Base-by-base conservation (phyloP, 1,140 invertebrate species). In the Argopecten irradians region DNA sequence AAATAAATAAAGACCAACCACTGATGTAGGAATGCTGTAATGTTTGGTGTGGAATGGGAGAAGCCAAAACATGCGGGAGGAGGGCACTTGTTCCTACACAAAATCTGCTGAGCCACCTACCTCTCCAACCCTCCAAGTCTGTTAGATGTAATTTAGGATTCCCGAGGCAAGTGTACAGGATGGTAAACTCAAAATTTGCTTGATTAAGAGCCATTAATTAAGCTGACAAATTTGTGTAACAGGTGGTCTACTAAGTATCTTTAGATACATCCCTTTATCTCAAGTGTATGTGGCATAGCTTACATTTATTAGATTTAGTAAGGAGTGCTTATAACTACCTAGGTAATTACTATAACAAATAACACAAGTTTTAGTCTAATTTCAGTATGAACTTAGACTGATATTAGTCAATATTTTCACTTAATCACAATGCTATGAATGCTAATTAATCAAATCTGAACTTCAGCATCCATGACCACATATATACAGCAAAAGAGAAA, bases 131-230 rank as follows among this genome's bases (percentile, higher is more conserved):
- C 13, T 28, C 55, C n/a, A 71, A 28, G 55, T 2, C 55, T 71
- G 55, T 46, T 19, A 46, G 22, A 46, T 71, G 55, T 71, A 71
- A 71, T 71, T 71, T 28, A 71, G n/a, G n/a, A 71, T 71, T 71
- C 55, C 43, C 43, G 22, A 1, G 19, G 43, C 19, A 46, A 46
- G 22, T 46, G 43, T 71, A 71, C 55, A 28, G 1, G n/a, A 71
- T n/a, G 22, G 55, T 71, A 71, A 71, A 71, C 43, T 8, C 43
- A 19, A 46, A 46, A 46, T 1, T 46, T 46, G 19, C 14, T 8
- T 71, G 55, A 71, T 71, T 71, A 71, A 71, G 55, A 71, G 55
- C 55, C 55, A 71, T 71, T 71, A 71, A 71, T 71, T 71, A 28
- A 71, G 28, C 55, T 28, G 55, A 71, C 55, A 71, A 71, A 71